These are phyloP conservation scores for Diloba caeruleocephala DNA, from an alignment of 2,888 invertebrate genomes.

Conservation along the genomic window DNA sequence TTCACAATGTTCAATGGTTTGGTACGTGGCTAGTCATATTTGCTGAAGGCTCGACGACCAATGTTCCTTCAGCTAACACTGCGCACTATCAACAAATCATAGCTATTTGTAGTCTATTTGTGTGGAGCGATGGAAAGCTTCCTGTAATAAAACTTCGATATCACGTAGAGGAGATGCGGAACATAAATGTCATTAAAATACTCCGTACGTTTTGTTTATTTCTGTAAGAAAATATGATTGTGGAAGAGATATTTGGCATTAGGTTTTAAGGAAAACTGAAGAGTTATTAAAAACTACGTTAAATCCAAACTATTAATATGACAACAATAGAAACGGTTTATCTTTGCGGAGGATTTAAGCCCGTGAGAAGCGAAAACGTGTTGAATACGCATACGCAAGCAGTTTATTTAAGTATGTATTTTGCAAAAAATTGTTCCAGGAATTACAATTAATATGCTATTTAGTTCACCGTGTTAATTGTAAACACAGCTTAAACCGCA, in stretches of 20 bases:
- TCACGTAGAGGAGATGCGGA: background rate
- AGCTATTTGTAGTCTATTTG: slow-evolving; percentile 10
- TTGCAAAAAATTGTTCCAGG: background rate
- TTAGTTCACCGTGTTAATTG: slow-evolving; percentile 4
- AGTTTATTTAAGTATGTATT: no score
- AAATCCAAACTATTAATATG: no score
- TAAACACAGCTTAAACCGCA: slow-evolving; percentile 3
- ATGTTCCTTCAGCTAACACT: slow-evolving; percentile 54
- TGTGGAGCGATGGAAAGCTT: slow-evolving; percentile 20
- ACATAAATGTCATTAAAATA: no score
- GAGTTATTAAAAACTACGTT: no score
- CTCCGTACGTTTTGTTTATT: no score
- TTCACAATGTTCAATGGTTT: slow-evolving; percentile 5
- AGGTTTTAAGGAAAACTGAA: no score
- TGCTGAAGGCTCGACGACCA: slow-evolving; percentile 58
- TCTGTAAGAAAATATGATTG: no score
- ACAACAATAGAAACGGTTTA: no score
- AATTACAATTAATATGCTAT: background rate
- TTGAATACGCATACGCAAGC: no score
- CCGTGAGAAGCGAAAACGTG: no score
- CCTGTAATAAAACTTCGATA: slow-evolving; percentile 7
- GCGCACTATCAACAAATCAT: slow-evolving; percentile 33
- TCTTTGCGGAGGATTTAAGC: no score
- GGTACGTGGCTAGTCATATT: slow-evolving; percentile 48
- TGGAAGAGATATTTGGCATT: no score